phyloP scores from a whole-genome alignment of 2,888 invertebrate genomes.

The Subacronicta megacephala region DNA sequence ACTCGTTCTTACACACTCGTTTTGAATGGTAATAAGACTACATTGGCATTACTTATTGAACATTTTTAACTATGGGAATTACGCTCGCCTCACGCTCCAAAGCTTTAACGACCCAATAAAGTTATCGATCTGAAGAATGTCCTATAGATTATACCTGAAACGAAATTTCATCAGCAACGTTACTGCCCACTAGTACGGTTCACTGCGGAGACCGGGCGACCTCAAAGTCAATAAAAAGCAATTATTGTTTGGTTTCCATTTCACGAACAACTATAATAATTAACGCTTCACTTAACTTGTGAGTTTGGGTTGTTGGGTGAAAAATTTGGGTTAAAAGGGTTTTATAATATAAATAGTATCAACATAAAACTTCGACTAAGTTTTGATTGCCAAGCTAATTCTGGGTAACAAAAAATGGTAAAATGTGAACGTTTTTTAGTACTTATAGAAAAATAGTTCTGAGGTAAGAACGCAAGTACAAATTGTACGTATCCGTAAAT shows the following conservation, averaged over 20 bases:
- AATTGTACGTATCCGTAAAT: too few species aligned
- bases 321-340: slow-evolving; percentile 10
- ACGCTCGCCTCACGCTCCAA: too few species aligned
- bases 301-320: slow-evolving; percentile 28
- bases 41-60: too few species aligned
- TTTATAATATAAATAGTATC: background rate
- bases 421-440: too few species aligned
- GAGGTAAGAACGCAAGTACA: too few species aligned
- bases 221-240: slow-evolving; percentile 41
- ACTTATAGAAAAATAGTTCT: too few species aligned
- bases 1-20: too few species aligned
- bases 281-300: slow-evolving; percentile 30
- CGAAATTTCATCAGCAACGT: slow-evolving; percentile 29
- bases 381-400: too few species aligned
- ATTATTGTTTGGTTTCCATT: slow-evolving; percentile 48
- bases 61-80: too few species aligned
- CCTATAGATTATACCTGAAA: slow-evolving; percentile 2
- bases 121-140: slow-evolving; percentile 8
- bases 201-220: slow-evolving; percentile 26
- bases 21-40: too few species aligned
- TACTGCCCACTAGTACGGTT: slow-evolving; percentile 21
- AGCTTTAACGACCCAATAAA: background rate
- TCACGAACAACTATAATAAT: slow-evolving; percentile 31
- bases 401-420: too few species aligned
- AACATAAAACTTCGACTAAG: background rate